These are phyloP conservation scores for Tribolium freemani DNA, from an alignment of 2,888 invertebrate genomes.

Conservation along the genomic window DNA sequence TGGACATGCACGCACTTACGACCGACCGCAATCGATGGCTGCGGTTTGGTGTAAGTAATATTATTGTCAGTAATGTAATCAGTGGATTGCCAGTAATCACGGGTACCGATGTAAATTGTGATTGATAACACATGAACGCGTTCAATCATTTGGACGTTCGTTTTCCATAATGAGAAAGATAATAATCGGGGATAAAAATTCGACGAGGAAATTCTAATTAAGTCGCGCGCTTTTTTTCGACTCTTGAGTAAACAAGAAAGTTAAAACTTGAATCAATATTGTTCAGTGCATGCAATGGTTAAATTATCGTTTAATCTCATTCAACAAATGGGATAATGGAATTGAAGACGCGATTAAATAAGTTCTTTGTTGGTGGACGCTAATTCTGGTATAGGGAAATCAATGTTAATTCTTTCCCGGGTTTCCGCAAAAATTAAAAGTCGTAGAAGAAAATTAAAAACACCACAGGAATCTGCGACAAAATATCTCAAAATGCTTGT, in stretches of 20 bases:
- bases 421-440: no score
- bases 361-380: background rate
- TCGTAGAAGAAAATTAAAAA: no score
- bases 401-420: no score
- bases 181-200: background rate
- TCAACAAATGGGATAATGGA: background rate
- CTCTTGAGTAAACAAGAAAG: background rate
- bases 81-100: slow-evolving; percentile 53
- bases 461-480: no score
- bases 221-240: background rate
- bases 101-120: slow-evolving; percentile 48
- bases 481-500: no score
- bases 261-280: background rate
- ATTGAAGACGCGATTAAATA: background rate
- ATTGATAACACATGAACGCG: slow-evolving; percentile 44
- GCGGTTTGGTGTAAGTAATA: slow-evolving; percentile 53
- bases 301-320: slow-evolving; percentile 3
- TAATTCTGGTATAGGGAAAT: no score
- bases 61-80: slow-evolving; percentile 55
- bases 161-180: background rate
- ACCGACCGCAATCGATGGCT: slow-evolving; percentile 48
- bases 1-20: slow-evolving; percentile 45
- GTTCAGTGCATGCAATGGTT: background rate
- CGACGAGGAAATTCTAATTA: background rate
- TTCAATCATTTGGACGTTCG: slow-evolving; percentile 21